Conservation (phyloP, 1,140 invertebrate genomes). For the Drosophila funebris region DNA sequence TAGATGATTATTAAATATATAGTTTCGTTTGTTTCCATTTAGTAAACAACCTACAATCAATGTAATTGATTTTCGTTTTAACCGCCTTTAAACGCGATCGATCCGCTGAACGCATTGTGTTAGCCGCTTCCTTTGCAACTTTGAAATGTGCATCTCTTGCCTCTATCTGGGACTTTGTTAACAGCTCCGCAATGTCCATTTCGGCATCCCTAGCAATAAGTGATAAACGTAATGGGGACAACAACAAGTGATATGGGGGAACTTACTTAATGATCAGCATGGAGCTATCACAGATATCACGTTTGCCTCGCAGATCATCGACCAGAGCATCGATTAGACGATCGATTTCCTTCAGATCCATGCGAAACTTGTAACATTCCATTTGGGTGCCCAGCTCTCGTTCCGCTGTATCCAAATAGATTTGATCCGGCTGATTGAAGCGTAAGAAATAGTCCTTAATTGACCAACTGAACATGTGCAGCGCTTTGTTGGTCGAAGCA, state of each 20-base stretch:
- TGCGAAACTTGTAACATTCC: slow-evolving; percentile 43
- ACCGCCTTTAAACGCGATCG: neutral
- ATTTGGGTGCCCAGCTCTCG: slow-evolving; percentile 10
- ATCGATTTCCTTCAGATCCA: slow-evolving; percentile 45
- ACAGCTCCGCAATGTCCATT: slow-evolving; percentile 38
- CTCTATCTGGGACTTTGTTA: slow-evolving; percentile 17
- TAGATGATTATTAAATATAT: neutral
- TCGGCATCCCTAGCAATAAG: slow-evolving; percentile 26
- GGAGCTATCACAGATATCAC: slow-evolving; percentile 39
- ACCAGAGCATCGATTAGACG: slow-evolving; percentile 28
- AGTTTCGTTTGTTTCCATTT: neutral
- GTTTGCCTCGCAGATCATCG: slow-evolving; percentile 9
- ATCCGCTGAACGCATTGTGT: neutral
- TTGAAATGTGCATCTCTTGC: neutral
- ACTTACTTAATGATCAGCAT: slow-evolving; percentile 39
- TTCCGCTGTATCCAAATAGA: slow-evolving; percentile 50
- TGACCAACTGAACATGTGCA: slow-evolving; percentile 53
- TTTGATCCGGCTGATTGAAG: slow-evolving; percentile 18
- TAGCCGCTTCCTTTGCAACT: neutral
- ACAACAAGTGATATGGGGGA: too few relatives aligned
- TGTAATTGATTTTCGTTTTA: neutral
- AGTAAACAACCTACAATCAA: slow-evolving; percentile 6
- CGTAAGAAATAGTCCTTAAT: slow-evolving; percentile 40
- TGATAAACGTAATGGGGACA: too few relatives aligned
- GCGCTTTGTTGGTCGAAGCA: neutral